Evolutionary conservation across 1,140 invertebrate species (phyloP), one percentile per base, ranked within the genome.

Genomic region (Hycleus cichorii): DNA sequence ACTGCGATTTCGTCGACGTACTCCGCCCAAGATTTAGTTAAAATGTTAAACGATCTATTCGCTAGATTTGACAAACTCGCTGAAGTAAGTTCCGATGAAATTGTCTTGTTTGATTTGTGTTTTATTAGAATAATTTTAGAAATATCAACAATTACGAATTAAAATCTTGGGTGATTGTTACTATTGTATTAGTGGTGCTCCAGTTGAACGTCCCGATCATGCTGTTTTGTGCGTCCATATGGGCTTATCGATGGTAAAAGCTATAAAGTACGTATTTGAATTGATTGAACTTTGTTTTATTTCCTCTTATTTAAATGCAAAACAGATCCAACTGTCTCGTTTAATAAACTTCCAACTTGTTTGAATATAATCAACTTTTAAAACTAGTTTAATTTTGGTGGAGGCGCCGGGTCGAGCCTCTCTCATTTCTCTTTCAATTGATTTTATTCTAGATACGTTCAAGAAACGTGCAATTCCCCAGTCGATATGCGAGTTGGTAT

Each of bases 401-500:
- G 32, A 32, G 4, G 32, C 32, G 32, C 32, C 32, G 32, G 32
- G 32, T 18, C 32, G 32, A 3, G 4, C 7, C 32, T 4, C 32
- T 32, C 32, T 32, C 32, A 42, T 10, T 42, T 42, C 5, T 10
- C 11, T 7, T n/a, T n/a, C 40, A 49, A 49, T 42, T 9, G 40
- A n/a, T 47, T 55, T 18, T 48, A 44, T 69, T 68, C 27, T 59
- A 92, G 90, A 74, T 95, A 95, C 74, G 91, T 96, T n/a, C 89
- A 95, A 66, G 89, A 95, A 72, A 93, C 88, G 58, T 95, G 93
- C 0, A 93, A 94, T 68, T 95, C 92, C 39, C 90, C 91, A 7
- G 95, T 98, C 38, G 94, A 98, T 76, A 98, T 98, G 96, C 80
- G 96, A 55, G 95, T 98, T 26, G 95, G 95, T 3, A 92, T 98